Evolutionary conservation across 2,797 vertebrate species (phyloP).

Genomic region (Muscicapa striata): DNA sequence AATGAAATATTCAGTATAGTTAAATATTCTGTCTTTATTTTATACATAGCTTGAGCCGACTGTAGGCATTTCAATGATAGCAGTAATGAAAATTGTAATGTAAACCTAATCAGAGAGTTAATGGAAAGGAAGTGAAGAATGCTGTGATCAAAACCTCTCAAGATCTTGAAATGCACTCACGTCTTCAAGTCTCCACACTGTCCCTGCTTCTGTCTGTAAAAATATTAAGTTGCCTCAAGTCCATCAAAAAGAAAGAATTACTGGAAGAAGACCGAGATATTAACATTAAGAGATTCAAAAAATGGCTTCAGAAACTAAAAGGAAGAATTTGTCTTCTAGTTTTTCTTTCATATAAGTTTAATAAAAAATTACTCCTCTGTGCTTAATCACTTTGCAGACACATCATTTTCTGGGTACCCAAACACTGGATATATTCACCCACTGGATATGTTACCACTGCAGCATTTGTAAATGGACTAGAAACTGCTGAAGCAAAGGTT

Average conservation of each 20-base stretch:
- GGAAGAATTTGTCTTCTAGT: neutral
- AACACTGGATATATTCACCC: neutral
- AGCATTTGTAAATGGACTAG: neutral
- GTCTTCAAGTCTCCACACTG: conserved; percentile 39
- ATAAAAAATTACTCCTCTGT: neutral
- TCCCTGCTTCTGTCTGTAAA: neutral
- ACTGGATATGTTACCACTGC: neutral
- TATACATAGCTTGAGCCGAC: neutral
- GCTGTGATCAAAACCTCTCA: conserved; percentile 69
- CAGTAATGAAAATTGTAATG: conserved; percentile 70
- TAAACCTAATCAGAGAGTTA: conserved; percentile 70
- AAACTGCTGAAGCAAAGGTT: neutral
- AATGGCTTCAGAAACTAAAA: neutral
- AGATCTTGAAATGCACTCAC: conserved; percentile 54
- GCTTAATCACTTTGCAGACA: neutral
- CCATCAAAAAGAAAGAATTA: neutral
- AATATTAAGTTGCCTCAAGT: neutral
- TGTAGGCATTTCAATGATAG: neutral
- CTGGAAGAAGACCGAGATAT: neutral
- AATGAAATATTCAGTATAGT: neutral
- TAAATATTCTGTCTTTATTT: conserved; percentile 7
- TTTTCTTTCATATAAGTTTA: neutral
- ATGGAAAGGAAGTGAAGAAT: conserved; percentile 46
- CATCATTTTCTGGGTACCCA: neutral
- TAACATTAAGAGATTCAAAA: neutral